Percentiles rank a stretch among this genome's conserved stretches.
These are phyloP conservation scores for Furcifer pardalis DNA, from an alignment of 2,797 vertebrate species.

Conservation along the genomic window DNA sequence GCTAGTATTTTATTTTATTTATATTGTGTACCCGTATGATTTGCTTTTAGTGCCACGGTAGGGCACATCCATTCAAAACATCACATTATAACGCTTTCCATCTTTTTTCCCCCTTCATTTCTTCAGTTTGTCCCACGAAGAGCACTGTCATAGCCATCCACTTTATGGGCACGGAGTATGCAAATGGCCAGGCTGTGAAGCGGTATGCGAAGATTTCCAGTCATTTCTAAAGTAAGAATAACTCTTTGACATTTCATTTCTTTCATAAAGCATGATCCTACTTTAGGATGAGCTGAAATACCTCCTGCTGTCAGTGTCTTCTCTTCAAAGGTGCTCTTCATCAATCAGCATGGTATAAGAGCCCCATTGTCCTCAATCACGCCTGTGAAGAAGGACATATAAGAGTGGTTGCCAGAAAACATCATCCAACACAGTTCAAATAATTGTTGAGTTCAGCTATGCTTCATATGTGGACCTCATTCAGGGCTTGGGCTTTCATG, in stretches of 20 bases:
- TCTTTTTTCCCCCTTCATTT: slow-evolving; percentile 43
- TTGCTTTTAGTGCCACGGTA: slow-evolving; percentile 5
- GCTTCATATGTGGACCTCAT: background rate
- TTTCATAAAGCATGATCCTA: background rate
- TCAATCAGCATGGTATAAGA: background rate
- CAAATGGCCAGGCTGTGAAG: slow-evolving; percentile 99
- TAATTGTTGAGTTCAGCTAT: slow-evolving; percentile 18
- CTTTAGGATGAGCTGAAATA: slow-evolving; percentile 47
- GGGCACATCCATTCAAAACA: rapidly evolving
- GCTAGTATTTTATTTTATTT: slow-evolving; percentile 24
- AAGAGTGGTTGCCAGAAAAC: background rate
- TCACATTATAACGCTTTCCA: slow-evolving; percentile 27
- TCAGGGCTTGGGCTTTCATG: background rate
- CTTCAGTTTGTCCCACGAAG: slow-evolving; percentile 88
- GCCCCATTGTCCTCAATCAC: background rate
- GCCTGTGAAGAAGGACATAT: background rate
- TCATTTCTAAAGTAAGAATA: slow-evolving; percentile 96
- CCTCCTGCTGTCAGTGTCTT: slow-evolving; percentile 39
- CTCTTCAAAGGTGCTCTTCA: slow-evolving; percentile 3
- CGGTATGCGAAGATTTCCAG: slow-evolving; percentile 96
- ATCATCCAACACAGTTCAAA: slow-evolving; percentile 65
- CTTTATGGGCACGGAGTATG: slow-evolving; percentile 98
- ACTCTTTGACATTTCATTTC: background rate
- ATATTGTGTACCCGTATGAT: slow-evolving; percentile 10
- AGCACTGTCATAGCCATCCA: slow-evolving; percentile 90